Conservation (phyloP, 1,140 invertebrate species). For the Rhagoletis zephyria region DNA sequence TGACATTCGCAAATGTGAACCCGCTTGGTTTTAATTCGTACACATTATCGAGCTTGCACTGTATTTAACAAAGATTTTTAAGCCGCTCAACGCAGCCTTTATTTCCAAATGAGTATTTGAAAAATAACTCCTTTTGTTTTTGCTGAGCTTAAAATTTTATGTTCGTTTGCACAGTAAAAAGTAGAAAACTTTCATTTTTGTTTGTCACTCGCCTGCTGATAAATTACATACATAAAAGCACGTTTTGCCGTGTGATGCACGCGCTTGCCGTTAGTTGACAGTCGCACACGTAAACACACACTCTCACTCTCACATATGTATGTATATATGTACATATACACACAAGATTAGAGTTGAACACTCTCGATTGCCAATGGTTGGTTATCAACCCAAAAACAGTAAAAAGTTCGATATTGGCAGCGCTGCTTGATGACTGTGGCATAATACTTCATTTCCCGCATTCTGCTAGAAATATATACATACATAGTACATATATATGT, state of each 20-base stretch:
- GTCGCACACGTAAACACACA: not conserved
- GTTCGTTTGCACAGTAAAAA: not conserved
- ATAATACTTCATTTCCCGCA: not conserved
- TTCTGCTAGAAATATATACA: not conserved
- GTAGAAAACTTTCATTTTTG: constrained; percentile 42
- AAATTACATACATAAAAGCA: constrained; percentile 42
- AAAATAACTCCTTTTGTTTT: constrained; percentile 2
- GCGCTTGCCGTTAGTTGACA: constrained; percentile 40
- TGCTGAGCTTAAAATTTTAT: not conserved
- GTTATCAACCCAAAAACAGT: constrained; percentile 9
- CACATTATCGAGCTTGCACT: too few species aligned
- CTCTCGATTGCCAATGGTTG: not conserved
- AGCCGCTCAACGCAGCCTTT: not conserved
- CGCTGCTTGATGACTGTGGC: not conserved
- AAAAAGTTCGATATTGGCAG: constrained; percentile 17
- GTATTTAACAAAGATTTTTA: not conserved
- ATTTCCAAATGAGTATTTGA: not conserved
- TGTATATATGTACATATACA: not conserved
- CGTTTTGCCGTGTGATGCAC: constrained; percentile 26
- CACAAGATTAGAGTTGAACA: not conserved
- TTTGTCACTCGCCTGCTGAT: constrained; percentile 39
- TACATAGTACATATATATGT: not conserved
- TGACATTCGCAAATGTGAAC: too few species aligned
- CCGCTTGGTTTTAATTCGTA: too few species aligned
- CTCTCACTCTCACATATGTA: not conserved